Conservation (phyloP, 2,113 vertebrate species). For the Takifugu bimaculatus region DNA sequence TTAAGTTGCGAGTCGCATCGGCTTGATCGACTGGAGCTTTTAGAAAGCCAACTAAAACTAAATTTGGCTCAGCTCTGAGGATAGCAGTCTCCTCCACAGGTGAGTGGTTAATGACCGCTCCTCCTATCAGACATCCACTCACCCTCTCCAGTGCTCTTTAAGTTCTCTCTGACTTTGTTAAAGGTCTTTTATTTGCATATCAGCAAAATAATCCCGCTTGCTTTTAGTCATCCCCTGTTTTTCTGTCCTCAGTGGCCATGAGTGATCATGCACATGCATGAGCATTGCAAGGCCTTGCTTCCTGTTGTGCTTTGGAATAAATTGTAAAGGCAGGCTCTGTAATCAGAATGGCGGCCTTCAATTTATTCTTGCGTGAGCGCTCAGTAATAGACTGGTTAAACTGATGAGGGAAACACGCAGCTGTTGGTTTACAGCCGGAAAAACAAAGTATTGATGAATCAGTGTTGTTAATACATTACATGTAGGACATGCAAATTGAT, state of each 20-base stretch:
- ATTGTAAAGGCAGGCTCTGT: slow-evolving; percentile 29
- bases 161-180: slow-evolving; percentile 48
- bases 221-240: slow-evolving; percentile 5
- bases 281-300: slow-evolving; percentile 27
- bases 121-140: slow-evolving; percentile 22
- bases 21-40: slow-evolving; percentile 14
- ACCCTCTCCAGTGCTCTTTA: slow-evolving; percentile 31
- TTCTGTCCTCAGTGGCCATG: slow-evolving; percentile 9
- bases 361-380: slow-evolving; percentile 60
- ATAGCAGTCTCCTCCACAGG: slow-evolving; percentile 12
- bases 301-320: slow-evolving; percentile 11
- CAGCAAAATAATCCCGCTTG: slow-evolving; percentile 20
- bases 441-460: slow-evolving; percentile 9
- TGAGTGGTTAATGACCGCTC: slow-evolving; percentile 15
- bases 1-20: too few relatives aligned
- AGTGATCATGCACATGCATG: slow-evolving; percentile 11
- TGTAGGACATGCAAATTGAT: slow-evolving; percentile 17
- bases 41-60: slow-evolving; percentile 11
- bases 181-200: slow-evolving; percentile 25
- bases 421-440: slow-evolving; percentile 11
- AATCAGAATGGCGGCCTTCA: slow-evolving; percentile 50
- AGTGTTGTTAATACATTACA: slow-evolving; percentile 14
- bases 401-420: slow-evolving; percentile 36
- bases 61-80: slow-evolving; percentile 4
- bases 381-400: slow-evolving; percentile 40